A percentile compares a stretch with the other conserved stretches of the same genome.
Evolutionary conservation across 2,888 invertebrate species (phyloP).

Genomic region (Pristionchus arcanus): DNA sequence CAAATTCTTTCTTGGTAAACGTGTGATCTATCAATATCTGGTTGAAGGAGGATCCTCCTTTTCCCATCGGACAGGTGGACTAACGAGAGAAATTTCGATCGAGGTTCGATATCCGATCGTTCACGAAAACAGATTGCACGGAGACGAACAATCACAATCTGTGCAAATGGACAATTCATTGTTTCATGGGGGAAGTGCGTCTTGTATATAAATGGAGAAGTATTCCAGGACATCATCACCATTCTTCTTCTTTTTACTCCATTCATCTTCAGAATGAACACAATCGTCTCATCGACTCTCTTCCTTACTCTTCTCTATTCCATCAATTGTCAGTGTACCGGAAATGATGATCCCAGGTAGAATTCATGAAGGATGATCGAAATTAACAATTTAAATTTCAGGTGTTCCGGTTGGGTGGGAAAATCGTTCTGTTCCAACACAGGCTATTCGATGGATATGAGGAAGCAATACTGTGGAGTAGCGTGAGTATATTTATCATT

Average conservation of each 20-base stretch:
- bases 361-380: not conserved
- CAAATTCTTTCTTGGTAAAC: not conserved
- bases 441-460: conserved; percentile 3
- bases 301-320: not conserved
- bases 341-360: conserved; percentile 4
- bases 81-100: not conserved
- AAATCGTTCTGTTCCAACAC: conserved; percentile 2
- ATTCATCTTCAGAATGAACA: not conserved
- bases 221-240: not conserved
- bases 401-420: not conserved
- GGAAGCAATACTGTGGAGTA: conserved; percentile 12
- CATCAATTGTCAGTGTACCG: not conserved
- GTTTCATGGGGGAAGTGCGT: not conserved
- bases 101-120: conserved; percentile 15
- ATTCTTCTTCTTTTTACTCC: not conserved
- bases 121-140: conserved; percentile 4
- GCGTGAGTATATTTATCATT: not conserved
- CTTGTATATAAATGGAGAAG: not conserved
- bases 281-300: not conserved
- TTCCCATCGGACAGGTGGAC: not conserved
- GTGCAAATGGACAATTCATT: not conserved
- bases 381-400: not conserved
- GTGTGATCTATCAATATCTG: not conserved
- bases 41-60: not conserved
- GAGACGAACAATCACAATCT: not conserved